Evolutionary conservation across 2,797 vertebrate species (phyloP).

Genomic region (Anguilla pacifica): DNA sequence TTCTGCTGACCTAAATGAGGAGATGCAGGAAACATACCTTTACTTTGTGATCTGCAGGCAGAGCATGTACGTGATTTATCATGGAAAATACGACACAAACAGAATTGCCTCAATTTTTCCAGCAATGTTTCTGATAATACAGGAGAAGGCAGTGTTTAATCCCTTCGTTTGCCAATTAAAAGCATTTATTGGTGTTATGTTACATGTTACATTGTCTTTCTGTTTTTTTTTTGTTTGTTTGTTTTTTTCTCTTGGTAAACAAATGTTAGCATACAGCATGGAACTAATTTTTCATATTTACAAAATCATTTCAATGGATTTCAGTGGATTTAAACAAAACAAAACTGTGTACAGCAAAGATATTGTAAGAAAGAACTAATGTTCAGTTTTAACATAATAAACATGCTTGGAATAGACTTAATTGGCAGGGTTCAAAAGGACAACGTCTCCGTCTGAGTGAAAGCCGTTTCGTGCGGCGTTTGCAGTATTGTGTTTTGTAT

Average conservation of each 20-base stretch:
- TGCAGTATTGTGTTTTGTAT: background rate
- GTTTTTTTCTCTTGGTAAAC: background rate
- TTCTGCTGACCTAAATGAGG: background rate
- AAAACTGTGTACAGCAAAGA: background rate
- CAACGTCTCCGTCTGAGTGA: background rate
- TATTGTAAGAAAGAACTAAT: background rate
- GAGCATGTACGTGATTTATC: background rate
- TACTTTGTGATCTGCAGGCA: background rate
- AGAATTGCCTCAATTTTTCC: too few species aligned
- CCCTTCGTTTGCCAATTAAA: too few species aligned
- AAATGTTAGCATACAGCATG: background rate
- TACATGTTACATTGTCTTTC: too few species aligned
- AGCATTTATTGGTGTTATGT: too few species aligned
- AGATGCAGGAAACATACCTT: background rate
- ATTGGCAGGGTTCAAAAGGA: background rate
- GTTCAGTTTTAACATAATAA: background rate
- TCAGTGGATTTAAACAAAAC: background rate
- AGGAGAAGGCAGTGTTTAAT: too few species aligned
- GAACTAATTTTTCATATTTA: background rate
- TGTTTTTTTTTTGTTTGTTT: background rate
- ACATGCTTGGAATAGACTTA: background rate
- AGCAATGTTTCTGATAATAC: too few species aligned
- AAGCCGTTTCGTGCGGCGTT: background rate
- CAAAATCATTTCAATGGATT: background rate
- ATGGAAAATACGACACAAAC: background rate